These are phyloP conservation scores for Drosophila prostipennis DNA, from an alignment of 2,888 invertebrate genomes.

Conservation along the genomic window DNA sequence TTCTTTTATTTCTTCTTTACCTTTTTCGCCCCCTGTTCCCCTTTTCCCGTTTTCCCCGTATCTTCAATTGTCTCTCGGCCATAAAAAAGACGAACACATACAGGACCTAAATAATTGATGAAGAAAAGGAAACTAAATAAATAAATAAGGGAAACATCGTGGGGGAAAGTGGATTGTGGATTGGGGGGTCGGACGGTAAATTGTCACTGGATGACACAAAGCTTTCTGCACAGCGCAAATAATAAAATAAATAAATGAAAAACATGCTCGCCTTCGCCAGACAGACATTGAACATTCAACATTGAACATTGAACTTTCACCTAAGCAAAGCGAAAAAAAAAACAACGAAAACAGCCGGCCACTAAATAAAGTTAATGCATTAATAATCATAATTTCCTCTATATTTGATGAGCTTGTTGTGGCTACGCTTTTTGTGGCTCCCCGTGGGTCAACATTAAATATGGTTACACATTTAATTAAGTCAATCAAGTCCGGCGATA, in stretches of 20 bases:
- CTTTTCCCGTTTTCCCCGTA: neutral
- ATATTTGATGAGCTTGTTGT: conserved; percentile 22
- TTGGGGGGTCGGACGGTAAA: conserved; percentile 47
- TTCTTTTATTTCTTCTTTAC: conserved; percentile 4
- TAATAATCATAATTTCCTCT: conserved; percentile 62
- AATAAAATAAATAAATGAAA: conserved; percentile 36
- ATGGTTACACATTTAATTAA: conserved; percentile 65
- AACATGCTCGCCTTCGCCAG: neutral
- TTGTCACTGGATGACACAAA: conserved; percentile 77
- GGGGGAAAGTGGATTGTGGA: conserved; percentile 5
- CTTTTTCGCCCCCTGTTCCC: neutral
- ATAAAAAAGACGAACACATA: conserved; percentile 51
- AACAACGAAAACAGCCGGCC: neutral
- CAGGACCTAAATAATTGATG: conserved; percentile 70
- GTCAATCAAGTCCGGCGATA: conserved; percentile 51
- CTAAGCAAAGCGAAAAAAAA: conserved; percentile 10
- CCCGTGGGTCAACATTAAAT: conserved; percentile 53
- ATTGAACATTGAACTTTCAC: conserved; percentile 41
- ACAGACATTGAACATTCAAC: conserved; percentile 36
- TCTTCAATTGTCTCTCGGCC: conserved; percentile 60
- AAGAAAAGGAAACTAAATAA: conserved; percentile 74
- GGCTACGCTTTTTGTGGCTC: conserved; percentile 44
- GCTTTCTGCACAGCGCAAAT: conserved; percentile 62
- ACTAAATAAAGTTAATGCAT: conserved; percentile 58
- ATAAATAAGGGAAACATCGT: conserved; percentile 64